Conservation (phyloP, 2,797 vertebrate genomes). For the Poecilia gillii region DNA sequence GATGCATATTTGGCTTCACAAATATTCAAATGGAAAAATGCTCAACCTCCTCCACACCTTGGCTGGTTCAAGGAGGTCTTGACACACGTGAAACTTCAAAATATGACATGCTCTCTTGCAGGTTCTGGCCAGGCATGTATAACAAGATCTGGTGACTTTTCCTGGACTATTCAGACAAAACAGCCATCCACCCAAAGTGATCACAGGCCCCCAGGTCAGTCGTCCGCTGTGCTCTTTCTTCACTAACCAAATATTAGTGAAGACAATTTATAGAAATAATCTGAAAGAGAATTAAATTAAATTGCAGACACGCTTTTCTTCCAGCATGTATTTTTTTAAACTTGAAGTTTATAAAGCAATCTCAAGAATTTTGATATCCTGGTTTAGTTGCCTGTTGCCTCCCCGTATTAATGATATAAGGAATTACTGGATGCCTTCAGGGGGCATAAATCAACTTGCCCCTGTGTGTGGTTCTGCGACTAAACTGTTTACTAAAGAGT, state of each 20-base stretch:
- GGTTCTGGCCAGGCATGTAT: background rate
- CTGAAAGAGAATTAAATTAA: background rate
- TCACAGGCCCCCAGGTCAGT: background rate
- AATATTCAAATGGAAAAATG: background rate
- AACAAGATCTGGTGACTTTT: background rate
- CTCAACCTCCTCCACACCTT: background rate
- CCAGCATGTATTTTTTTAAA: background rate
- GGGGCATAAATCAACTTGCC: background rate
- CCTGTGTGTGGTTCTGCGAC: background rate
- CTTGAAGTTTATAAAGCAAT: background rate
- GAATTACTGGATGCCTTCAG: background rate
- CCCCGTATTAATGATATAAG: background rate
- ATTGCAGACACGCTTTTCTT: background rate
- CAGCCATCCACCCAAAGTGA: background rate
- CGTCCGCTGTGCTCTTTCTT: background rate
- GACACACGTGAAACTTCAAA: background rate
- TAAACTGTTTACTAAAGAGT: background rate
- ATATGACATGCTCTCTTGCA: background rate
- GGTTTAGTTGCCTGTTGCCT: background rate
- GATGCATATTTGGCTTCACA: background rate
- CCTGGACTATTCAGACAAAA: background rate
- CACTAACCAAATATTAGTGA: background rate
- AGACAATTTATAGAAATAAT: background rate
- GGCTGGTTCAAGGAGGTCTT: background rate
- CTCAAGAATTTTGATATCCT: background rate